A percentile compares a stretch with the other conserved stretches of the same genome.
Conservation (phyloP, 1,140 invertebrate species). For the Caenorhabditis inopinata region DNA sequence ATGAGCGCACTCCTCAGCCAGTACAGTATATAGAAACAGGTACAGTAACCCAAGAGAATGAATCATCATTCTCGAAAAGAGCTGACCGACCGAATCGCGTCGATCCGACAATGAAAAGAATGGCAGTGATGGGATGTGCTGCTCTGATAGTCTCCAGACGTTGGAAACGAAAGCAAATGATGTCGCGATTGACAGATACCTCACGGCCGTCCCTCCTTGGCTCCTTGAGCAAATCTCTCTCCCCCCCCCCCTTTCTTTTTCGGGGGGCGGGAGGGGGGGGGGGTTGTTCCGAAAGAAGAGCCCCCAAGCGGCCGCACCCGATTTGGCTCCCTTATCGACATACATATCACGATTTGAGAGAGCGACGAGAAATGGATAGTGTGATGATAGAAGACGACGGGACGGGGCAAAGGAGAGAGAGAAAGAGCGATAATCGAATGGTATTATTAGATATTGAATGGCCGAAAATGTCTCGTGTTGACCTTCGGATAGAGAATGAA, state of each 20-base stretch:
- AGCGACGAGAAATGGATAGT: neutral
- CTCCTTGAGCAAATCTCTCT: neutral
- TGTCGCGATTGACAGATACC: neutral
- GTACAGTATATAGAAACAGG: neutral
- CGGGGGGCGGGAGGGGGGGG: neutral
- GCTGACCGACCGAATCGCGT: neutral
- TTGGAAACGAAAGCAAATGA: neutral
- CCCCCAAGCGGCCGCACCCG: neutral
- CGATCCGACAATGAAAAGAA: neutral
- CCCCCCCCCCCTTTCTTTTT: too few species aligned
- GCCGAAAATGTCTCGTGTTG: neutral
- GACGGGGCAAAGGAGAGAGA: too few species aligned
- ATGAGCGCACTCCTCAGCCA: neutral
- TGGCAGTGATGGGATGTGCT: neutral
- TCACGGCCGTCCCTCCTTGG: neutral
- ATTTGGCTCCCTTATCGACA: neutral
- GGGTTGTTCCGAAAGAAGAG: too few species aligned
- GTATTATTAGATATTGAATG: neutral
- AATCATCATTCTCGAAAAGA: slow-evolving; percentile 8
- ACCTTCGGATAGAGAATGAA: neutral
- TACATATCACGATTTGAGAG: slow-evolving; percentile 12
- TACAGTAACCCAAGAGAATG: slow-evolving; percentile 32
- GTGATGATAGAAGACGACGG: neutral
- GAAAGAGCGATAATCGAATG: neutral
- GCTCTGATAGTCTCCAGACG: neutral